Percentiles rank a stretch among this genome's conserved stretches.
Conservation (phyloP, 2,113 vertebrate species). For the Phocoena sinus region DNA sequence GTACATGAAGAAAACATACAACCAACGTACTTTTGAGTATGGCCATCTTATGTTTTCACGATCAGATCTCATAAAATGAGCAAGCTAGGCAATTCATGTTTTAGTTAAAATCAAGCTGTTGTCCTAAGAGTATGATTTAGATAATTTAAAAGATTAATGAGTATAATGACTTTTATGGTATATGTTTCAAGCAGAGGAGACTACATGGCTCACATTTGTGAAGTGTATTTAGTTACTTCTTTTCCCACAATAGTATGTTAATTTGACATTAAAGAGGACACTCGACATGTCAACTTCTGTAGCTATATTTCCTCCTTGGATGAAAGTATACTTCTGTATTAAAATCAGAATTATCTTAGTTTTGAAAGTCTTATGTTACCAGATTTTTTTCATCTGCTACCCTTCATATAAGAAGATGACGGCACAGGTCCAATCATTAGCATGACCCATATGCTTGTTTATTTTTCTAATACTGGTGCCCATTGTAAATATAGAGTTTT, state of each 20-base stretch:
- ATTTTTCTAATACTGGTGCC: neutral
- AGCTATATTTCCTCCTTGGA: neutral
- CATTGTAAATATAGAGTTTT: neutral
- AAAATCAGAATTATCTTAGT: neutral
- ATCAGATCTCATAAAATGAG: neutral
- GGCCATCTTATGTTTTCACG: neutral
- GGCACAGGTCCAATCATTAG: neutral
- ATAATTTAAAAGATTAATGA: constrained; percentile 29
- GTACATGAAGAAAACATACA: neutral
- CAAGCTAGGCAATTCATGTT: neutral
- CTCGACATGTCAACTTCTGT: neutral
- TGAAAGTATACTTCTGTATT: neutral
- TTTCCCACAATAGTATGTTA: neutral
- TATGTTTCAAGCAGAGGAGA: neutral
- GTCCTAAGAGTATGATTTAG: neutral
- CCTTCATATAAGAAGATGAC: neutral
- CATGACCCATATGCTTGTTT: neutral
- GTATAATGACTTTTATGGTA: neutral
- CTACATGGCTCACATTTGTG: neutral
- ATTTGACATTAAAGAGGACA: neutral
- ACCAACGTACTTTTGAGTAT: neutral
- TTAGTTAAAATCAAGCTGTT: constrained; percentile 24
- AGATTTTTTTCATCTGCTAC: neutral
- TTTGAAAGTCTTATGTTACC: neutral
- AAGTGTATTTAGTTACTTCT: neutral